Evolutionary conservation across 1,140 invertebrate genomes (phyloP).

Genomic region (Diachasmimorpha longicaudata): DNA sequence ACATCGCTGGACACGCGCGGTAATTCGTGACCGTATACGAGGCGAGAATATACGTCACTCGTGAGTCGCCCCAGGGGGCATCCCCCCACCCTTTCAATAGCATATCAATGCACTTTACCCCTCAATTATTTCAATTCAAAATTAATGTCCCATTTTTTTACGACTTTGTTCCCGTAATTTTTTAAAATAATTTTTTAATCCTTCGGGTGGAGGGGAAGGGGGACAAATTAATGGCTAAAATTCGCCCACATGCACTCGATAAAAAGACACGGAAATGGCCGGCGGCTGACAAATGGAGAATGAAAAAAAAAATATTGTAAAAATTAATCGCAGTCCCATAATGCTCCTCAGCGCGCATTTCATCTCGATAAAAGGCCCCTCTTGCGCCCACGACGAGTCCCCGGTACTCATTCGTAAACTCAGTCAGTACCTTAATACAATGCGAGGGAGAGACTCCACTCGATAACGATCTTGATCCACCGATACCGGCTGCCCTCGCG

Average conservation of each 20-base stretch:
- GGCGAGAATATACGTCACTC: conserved; percentile 4
- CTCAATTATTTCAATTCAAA: not conserved
- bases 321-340: not conserved
- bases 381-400: conserved; percentile 26
- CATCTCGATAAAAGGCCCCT: conserved; percentile 28
- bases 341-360: conserved; percentile 24
- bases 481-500: conserved; percentile 18
- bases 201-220: too few relatives aligned
- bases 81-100: not conserved
- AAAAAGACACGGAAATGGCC: not conserved
- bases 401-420: not conserved
- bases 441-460: conserved; percentile 20
- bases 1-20: conserved; percentile 33
- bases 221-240: not conserved
- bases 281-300: not conserved
- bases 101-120: not conserved
- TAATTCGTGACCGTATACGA: conserved; percentile 1
- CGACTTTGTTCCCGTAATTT: too few relatives aligned
- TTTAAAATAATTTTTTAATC: not conserved
- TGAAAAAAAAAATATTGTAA: not conserved
- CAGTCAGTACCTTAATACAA: conserved; percentile 24
- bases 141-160: not conserved
- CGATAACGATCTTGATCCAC: conserved; percentile 34
- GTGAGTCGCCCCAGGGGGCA: not conserved
- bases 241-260: not conserved